These are phyloP conservation scores for Melanocharis versteri DNA, from an alignment of 2,113 vertebrate species.

Conservation along the genomic window DNA sequence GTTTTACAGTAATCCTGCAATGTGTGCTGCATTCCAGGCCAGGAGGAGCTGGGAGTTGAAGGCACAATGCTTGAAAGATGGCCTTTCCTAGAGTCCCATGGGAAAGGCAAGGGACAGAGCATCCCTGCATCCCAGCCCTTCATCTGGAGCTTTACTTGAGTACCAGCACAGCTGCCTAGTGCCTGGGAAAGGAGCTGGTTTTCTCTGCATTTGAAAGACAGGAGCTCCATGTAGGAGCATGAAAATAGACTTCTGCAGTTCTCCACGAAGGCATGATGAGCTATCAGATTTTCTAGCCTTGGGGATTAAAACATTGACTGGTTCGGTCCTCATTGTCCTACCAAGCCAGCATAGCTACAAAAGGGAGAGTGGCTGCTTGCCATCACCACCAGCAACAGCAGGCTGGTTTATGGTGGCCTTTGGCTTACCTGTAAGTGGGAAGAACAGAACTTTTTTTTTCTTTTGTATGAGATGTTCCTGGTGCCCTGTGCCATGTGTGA, in stretches of 20 bases:
- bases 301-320: not conserved
- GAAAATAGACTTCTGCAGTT: not conserved
- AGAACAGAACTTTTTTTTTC: not conserved
- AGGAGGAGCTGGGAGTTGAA: not conserved
- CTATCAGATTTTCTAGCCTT: not conserved
- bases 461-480: not conserved
- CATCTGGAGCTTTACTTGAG: not conserved
- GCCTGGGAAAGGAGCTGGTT: not conserved
- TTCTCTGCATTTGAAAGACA: not conserved
- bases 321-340: not conserved
- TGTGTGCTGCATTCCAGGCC: conserved; percentile 25
- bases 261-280: not conserved
- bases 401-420: not conserved
- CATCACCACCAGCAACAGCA: not conserved
- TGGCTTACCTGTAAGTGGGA: not conserved
- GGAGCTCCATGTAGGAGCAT: not conserved
- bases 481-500: not conserved
- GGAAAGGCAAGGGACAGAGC: not conserved
- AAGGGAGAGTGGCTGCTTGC: not conserved
- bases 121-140: not conserved
- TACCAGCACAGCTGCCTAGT: not conserved
- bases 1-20: conserved; percentile 52
- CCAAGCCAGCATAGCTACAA: not conserved
- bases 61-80: not conserved
- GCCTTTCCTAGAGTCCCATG: not conserved